Evolutionary conservation across 2,113 vertebrate species (phyloP).

Genomic region (Theristicus caerulescens): DNA sequence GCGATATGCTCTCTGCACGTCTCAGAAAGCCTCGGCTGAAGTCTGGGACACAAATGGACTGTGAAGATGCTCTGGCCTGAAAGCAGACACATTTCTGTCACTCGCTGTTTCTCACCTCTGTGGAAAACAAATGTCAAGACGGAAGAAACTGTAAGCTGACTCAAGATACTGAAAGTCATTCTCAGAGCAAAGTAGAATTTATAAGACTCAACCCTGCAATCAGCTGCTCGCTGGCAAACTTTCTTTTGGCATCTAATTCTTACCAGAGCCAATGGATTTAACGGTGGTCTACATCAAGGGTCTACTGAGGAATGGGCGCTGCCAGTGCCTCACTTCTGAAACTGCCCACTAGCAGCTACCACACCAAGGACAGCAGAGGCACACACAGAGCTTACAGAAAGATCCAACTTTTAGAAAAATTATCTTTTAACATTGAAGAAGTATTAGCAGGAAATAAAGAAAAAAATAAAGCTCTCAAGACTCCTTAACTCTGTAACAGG

Average conservation of each 20-base stretch:
- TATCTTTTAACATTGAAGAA: neutral
- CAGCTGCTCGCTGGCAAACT: neutral
- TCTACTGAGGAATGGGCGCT: neutral
- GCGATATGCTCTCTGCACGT: fast-evolving
- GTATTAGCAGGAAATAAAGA: neutral
- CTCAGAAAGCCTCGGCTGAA: neutral
- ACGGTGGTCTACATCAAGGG: neutral
- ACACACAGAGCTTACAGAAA: neutral
- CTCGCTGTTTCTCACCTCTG: neutral
- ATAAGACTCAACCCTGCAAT: neutral
- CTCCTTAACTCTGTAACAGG: neutral
- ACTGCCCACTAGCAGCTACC: neutral
- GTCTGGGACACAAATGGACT: neutral
- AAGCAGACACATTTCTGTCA: neutral
- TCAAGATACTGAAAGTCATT: neutral
- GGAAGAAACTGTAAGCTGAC: neutral
- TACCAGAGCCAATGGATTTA: neutral
- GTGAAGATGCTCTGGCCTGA: neutral
- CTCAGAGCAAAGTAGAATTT: neutral
- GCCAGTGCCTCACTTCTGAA: neutral
- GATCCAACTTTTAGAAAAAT: neutral
- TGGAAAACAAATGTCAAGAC: neutral
- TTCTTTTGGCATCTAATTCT: neutral
- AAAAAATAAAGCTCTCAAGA: neutral
- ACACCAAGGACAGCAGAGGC: neutral